phyloP scores from a whole-genome alignment of 1,140 invertebrate species.

The Aleiodes sp. region DNA sequence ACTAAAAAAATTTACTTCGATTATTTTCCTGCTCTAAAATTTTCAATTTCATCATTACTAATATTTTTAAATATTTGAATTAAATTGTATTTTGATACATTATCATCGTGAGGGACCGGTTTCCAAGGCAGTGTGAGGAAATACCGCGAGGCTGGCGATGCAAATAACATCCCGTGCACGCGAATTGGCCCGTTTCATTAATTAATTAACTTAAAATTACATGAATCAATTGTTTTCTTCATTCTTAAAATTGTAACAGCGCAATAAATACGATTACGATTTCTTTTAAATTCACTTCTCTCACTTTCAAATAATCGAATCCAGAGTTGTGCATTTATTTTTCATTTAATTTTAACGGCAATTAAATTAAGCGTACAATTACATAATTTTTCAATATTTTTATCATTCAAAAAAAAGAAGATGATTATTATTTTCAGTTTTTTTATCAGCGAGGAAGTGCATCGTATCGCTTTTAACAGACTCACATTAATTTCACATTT shows the following conservation, averaged over 20 bases:
- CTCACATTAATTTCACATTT: background rate
- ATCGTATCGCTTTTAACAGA: background rate
- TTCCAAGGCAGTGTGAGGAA: conserved; percentile 31
- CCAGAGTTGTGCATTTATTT: background rate
- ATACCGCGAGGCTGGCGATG: conserved; percentile 24
- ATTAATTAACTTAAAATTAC: conserved; percentile 13
- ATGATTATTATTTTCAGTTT: background rate
- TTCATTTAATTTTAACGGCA: background rate
- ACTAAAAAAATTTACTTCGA: background rate
- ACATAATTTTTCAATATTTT: background rate
- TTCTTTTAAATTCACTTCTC: too few species aligned
- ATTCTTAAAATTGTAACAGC: too few species aligned
- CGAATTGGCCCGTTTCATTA: conserved; percentile 28
- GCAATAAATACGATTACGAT: too few species aligned
- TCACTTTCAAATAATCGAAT: too few species aligned
- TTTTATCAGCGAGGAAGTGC: background rate
- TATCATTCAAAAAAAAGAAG: background rate
- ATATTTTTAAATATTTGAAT: background rate
- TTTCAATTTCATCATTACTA: too few species aligned
- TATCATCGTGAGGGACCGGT: conserved; percentile 7
- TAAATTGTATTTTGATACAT: background rate
- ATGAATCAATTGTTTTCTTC: background rate
- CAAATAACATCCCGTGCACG: conserved; percentile 13
- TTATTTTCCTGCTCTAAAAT: too few species aligned
- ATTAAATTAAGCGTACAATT: background rate